Base-by-base conservation (phyloP, 2,113 vertebrate species). In the Indicator maculatus region DNA sequence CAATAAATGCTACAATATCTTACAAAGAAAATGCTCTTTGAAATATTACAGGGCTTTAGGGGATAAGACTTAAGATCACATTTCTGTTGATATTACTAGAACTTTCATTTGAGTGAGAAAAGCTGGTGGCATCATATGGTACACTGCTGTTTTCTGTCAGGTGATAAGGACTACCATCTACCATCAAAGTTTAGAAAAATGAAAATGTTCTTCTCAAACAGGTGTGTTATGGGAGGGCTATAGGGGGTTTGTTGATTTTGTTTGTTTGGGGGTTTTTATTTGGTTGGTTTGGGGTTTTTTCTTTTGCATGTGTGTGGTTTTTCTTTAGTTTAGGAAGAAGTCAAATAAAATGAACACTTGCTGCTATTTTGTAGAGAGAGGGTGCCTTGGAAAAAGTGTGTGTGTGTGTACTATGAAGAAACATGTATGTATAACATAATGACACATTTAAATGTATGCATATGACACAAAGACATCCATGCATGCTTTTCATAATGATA, bases 311-410 rank as follows among this genome's bases (percentile, higher is more conserved):
- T 44, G 41, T 44, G 15, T 44, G 41, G 14, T 16, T 76, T 19
- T n/a, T 74, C 86, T 86, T 89, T 60, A 30, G 12, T 69, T 84
- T 31, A 47, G 33, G 16, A 72, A 83, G 56, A 65, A 80, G 20
- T 83, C 38, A 47, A 83, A 67, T 83, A 61, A 94, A 83, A 88
- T 41, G 17, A 89, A 78, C 44, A 58, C 5, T 93, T 89, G 53
- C 79, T 93, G 65, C 23, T 94, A 60, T 83, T 93, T 94, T 75
- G 36, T 90, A 78, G 50, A 80, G 41, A 78, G 72, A 88, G 44
- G 45, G 36, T 93, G 82, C 83, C 79, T 88, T 85, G 69, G 69
- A 65, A 89, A 69, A 81, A 74, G 23, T 61, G 27, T 28, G 53
- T 55, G 53, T 53, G 8, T 39, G 47, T 23, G 3, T 53, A 82